Conservation (phyloP, 2,113 vertebrate species). For the Platysternon megacephalum region DNA sequence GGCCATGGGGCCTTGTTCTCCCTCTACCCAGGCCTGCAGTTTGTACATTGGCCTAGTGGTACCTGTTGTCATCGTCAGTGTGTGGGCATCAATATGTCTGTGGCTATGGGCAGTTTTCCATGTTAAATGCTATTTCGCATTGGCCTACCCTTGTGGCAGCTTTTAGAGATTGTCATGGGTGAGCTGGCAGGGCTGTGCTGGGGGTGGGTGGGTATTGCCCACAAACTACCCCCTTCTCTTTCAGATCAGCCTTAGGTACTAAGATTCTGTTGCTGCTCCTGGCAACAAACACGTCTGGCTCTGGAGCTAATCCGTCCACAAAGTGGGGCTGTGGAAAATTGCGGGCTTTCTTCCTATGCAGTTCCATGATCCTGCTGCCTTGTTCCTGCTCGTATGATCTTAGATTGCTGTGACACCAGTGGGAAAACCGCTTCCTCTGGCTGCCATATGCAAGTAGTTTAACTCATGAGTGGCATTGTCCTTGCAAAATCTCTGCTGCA, state of each 20-base stretch:
- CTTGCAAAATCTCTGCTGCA: neutral
- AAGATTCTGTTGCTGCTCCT: neutral
- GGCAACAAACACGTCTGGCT: neutral
- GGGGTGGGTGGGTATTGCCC: neutral
- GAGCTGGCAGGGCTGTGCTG: neutral
- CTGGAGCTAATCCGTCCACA: neutral
- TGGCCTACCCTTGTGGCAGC: fast-evolving
- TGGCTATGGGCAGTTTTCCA: neutral
- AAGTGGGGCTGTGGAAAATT: neutral
- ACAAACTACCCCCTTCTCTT: neutral
- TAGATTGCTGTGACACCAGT: neutral
- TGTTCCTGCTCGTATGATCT: neutral
- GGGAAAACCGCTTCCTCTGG: neutral
- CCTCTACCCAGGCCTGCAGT: fast-evolving
- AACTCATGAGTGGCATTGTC: neutral
- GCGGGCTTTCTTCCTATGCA: neutral
- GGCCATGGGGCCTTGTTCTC: neutral
- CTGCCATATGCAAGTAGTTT: neutral
- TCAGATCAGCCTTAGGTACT: fast-evolving
- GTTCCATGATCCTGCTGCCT: fast-evolving
- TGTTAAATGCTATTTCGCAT: fast-evolving
- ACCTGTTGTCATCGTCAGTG: neutral
- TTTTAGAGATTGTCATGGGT: neutral
- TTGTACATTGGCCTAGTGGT: neutral
- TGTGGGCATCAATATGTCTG: fast-evolving